Conservation (phyloP, 2,888 invertebrate genomes). For the Tipula vernalis region DNA sequence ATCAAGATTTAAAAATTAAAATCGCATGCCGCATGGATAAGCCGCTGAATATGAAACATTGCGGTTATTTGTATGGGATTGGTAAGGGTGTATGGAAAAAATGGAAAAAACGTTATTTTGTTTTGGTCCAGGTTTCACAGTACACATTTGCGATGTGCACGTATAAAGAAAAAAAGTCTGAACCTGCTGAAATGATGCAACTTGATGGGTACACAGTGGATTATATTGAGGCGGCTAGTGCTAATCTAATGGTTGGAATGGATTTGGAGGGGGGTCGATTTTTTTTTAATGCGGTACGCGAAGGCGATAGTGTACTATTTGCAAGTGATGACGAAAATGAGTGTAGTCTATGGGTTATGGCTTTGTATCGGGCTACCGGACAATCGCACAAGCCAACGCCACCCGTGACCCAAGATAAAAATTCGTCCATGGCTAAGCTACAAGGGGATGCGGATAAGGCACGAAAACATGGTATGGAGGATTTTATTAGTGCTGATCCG, state of each 20-base stretch:
- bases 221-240: conserved; percentile 92
- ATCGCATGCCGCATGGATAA: conserved; percentile 98
- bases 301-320: conserved; percentile 93
- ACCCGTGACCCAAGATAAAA: conserved; percentile 75
- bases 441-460: conserved; percentile 71
- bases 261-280: conserved; percentile 86
- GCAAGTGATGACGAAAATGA: conserved; percentile 97
- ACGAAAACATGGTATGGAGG: conserved; percentile 97
- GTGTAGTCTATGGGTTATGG: conserved; percentile 98
- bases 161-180: conserved; percentile 97
- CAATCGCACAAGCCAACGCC: conserved; percentile 98
- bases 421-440: conserved; percentile 72
- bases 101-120: conserved; percentile 98
- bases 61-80: conserved; percentile 85
- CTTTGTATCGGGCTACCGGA: conserved; percentile 97
- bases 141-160: conserved; percentile 99
- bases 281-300: conserved; percentile 97
- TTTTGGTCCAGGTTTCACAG: conserved; percentile 97
- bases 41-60: conserved; percentile 98
- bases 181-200: conserved; percentile 99
- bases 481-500: conserved; percentile 98
- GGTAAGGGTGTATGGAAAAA: conserved; percentile 98
- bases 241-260: conserved; percentile 86
- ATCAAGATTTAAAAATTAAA: conserved; percentile 92
- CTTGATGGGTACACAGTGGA: conserved; percentile 98